A percentile compares a stretch with the other conserved stretches of the same genome.
Evolutionary conservation across 2,113 vertebrate genomes (phyloP).

Genomic region (Catharus bicknelli): DNA sequence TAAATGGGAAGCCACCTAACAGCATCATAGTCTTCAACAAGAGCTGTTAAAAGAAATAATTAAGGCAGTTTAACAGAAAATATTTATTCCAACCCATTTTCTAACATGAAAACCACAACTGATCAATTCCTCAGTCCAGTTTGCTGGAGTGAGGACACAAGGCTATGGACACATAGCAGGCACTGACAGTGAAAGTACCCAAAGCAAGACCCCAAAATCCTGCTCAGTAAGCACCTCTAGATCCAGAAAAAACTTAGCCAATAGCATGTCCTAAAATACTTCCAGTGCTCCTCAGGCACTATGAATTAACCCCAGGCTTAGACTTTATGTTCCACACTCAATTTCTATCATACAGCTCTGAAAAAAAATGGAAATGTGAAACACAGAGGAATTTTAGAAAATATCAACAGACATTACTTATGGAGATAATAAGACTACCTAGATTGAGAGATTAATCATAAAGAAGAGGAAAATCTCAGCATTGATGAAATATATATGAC

Average conservation of each 20-base stretch:
- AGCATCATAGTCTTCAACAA: not conserved
- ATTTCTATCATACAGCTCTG: not conserved
- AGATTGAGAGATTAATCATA: not conserved
- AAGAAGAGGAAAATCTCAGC: not conserved
- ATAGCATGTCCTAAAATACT: not conserved
- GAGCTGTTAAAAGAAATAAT: not conserved
- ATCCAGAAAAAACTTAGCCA: not conserved
- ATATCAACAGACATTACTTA: not conserved
- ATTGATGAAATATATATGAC: not conserved
- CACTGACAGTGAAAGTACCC: not conserved
- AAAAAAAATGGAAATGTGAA: not conserved
- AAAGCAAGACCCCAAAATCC: not conserved
- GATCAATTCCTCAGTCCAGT: not conserved
- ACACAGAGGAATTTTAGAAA: not conserved
- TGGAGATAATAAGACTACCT: not conserved
- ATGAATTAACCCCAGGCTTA: too few species aligned
- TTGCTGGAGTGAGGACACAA: not conserved
- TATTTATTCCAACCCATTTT: not conserved
- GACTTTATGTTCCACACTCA: accelerated
- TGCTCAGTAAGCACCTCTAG: not conserved
- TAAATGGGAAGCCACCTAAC: not conserved
- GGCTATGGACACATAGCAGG: not conserved
- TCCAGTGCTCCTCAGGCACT: too few species aligned
- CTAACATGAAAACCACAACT: not conserved
- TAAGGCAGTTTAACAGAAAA: not conserved